Conservation (phyloP, 2,797 vertebrate species). For the Lophotriccus pileatus region DNA sequence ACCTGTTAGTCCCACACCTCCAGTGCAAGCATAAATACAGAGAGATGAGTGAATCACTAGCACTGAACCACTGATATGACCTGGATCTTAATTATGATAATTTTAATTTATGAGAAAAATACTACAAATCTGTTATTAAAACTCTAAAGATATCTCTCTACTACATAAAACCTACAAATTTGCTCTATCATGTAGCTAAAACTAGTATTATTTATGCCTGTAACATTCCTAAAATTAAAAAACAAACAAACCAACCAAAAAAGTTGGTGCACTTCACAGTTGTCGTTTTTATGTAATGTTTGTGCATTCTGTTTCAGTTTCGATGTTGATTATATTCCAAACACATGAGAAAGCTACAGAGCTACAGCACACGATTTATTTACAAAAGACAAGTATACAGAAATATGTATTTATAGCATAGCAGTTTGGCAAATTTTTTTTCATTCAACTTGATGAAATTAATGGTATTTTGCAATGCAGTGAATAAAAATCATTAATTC, state of each 20-base stretch:
- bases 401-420: not conserved
- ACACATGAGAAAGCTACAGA: not conserved
- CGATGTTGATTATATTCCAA: not conserved
- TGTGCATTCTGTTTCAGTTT: not conserved
- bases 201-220: not conserved
- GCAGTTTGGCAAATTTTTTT: not conserved
- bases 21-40: not conserved
- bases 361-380: not conserved
- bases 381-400: not conserved
- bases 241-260: not conserved
- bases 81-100: not conserved
- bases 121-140: not conserved
- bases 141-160: not conserved
- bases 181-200: not conserved
- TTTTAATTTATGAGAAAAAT: not conserved
- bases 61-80: not conserved
- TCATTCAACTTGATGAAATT: not conserved
- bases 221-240: not conserved
- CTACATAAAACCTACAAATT: not conserved
- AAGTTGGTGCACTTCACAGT: fast-evolving
- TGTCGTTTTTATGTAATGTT: not conserved
- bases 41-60: not conserved
- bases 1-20: not conserved
- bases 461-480: not conserved
- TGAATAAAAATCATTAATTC: not conserved